A percentile compares a stretch with the other conserved stretches of the same genome.
Conservation (phyloP, 2,888 invertebrate species). For the Parasteatoda lunata region DNA sequence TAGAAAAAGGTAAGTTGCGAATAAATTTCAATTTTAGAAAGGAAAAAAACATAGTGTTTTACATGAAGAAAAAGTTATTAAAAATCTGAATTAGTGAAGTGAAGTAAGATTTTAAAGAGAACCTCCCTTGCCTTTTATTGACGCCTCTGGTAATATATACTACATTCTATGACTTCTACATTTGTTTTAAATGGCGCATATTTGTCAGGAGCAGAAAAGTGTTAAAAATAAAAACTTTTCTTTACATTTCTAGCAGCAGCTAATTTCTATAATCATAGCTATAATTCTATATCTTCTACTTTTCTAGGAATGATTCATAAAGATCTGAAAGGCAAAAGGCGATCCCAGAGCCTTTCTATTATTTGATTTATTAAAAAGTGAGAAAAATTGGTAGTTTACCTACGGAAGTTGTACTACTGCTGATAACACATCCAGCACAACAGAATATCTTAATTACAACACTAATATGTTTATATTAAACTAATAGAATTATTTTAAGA, state of each 20-base stretch:
- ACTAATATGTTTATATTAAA: too few species aligned
- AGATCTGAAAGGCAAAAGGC: constrained; percentile 66
- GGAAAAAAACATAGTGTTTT: too few species aligned
- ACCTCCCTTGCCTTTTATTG: constrained; percentile 18
- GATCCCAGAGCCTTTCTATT: constrained; percentile 60
- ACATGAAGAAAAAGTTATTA: too few species aligned
- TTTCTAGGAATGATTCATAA: constrained; percentile 46
- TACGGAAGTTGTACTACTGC: constrained; percentile 52
- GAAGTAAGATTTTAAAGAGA: too few species aligned
- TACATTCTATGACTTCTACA: constrained; percentile 39
- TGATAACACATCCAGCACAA: constrained; percentile 33
- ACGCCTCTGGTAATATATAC: constrained; percentile 55
- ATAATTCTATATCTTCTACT: constrained; percentile 21
- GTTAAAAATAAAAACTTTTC: constrained; percentile 65
- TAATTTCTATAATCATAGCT: constrained; percentile 25
- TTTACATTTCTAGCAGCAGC: constrained; percentile 41
- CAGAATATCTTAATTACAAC: too few species aligned
- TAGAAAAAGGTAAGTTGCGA: too few species aligned
- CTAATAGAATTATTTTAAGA: too few species aligned
- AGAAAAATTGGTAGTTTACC: constrained; percentile 53
- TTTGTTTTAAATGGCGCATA: constrained; percentile 65
- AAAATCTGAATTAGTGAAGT: too few species aligned
- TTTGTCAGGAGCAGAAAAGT: constrained; percentile 64
- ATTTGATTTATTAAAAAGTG: constrained; percentile 60
- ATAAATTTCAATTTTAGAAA: too few species aligned